These are phyloP conservation scores for Hypsopygia costalis DNA, from an alignment of 2,888 invertebrate species.

Conservation along the genomic window DNA sequence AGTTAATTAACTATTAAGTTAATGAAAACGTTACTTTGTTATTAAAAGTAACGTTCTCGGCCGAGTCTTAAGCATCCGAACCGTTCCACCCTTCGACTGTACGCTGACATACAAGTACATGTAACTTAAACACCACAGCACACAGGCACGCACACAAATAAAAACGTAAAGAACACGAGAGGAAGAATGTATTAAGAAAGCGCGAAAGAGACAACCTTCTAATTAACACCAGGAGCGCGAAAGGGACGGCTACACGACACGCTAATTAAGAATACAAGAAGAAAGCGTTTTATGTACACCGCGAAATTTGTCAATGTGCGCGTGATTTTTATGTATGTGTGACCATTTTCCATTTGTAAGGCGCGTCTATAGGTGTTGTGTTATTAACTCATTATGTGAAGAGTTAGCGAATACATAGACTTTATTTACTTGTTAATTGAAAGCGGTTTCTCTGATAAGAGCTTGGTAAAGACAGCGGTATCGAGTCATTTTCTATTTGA, in stretches of 20 bases:
- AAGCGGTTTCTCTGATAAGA: slow-evolving; percentile 71
- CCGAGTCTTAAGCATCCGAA: slow-evolving; percentile 1
- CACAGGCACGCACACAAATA: slow-evolving; percentile 80
- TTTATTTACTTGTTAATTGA: slow-evolving; percentile 77
- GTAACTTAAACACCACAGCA: slow-evolving; percentile 80
- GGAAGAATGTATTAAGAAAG: slow-evolving; percentile 82
- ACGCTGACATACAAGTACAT: slow-evolving; percentile 78
- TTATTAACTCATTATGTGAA: slow-evolving; percentile 80
- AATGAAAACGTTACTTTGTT: slow-evolving; percentile 7
- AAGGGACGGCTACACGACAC: slow-evolving; percentile 66
- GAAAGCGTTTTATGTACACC: slow-evolving; percentile 80
- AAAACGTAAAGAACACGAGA: slow-evolving; percentile 77
- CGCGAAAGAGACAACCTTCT: slow-evolving; percentile 73
- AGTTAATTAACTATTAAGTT: slow-evolving; percentile 8
- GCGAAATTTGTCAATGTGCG: slow-evolving; percentile 55
- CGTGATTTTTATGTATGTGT: slow-evolving; percentile 44
- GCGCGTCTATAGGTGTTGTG: slow-evolving; percentile 60
- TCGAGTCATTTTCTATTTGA: slow-evolving; percentile 34
- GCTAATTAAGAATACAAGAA: slow-evolving; percentile 87
- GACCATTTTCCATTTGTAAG: slow-evolving; percentile 55
- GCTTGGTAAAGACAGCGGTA: slow-evolving; percentile 57
- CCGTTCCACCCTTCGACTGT: slow-evolving; percentile 44
- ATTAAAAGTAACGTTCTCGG: slow-evolving; percentile 5
- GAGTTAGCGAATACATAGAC: slow-evolving; percentile 71
- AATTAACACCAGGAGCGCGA: slow-evolving; percentile 69